phyloP scores from a whole-genome alignment of 2,888 invertebrate genomes.

The Pristionchus mayeri region DNA sequence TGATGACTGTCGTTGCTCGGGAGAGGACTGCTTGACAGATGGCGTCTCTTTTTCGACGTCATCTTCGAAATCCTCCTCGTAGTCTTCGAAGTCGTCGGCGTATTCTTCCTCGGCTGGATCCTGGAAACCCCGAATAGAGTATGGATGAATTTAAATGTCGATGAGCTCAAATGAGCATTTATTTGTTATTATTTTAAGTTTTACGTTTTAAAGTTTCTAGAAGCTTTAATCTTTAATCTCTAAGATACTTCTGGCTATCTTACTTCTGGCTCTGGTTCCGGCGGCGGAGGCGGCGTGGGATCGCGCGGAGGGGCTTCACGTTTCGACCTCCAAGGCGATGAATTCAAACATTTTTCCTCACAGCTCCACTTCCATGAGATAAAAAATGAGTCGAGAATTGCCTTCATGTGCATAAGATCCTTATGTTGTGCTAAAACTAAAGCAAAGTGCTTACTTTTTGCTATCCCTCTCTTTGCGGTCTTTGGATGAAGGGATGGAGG shows the following conservation, averaged over 20 bases:
- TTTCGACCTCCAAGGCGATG: neutral
- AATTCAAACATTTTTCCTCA: neutral
- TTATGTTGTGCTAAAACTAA: too few relatives aligned
- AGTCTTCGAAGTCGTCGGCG: constrained; percentile 49
- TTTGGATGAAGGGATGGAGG: neutral
- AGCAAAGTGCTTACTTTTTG: neutral
- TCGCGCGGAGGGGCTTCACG: neutral
- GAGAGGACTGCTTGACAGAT: neutral
- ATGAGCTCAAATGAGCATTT: neutral
- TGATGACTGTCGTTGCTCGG: neutral
- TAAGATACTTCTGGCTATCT: neutral
- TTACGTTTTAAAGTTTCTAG: too few relatives aligned
- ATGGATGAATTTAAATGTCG: too few relatives aligned
- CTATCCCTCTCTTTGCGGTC: neutral
- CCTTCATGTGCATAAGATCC: neutral
- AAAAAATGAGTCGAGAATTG: neutral
- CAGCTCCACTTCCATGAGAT: neutral
- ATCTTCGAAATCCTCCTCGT: constrained; percentile 44
- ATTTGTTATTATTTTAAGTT: too few relatives aligned
- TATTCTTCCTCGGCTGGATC: constrained; percentile 39
- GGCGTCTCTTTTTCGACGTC: constrained; percentile 6
- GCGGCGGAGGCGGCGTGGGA: constrained; percentile 13
- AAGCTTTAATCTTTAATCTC: too few relatives aligned
- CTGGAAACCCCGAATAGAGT: too few relatives aligned
- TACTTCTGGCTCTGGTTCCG: constrained; percentile 23